Conservation (phyloP, 2,888 invertebrate genomes). For the Neoitamus cyanurus region DNA sequence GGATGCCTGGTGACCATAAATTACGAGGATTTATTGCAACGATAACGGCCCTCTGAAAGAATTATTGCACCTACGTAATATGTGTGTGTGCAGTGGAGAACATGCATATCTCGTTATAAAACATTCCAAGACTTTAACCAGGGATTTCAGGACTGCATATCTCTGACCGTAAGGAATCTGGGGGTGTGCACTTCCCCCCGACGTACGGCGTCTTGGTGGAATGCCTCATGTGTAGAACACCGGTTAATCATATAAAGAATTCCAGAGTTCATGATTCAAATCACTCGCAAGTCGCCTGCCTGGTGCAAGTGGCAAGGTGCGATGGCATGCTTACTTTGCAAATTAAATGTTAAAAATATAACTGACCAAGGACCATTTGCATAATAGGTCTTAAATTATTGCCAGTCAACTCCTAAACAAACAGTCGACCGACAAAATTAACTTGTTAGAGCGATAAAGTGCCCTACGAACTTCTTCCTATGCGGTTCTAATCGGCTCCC, state of each 20-base stretch:
- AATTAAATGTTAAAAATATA: neutral
- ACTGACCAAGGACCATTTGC: neutral
- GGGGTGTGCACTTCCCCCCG: neutral
- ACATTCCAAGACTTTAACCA: constrained; percentile 9
- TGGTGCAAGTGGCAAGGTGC: neutral
- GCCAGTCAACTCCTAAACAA: neutral
- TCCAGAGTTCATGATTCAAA: neutral
- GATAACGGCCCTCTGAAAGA: constrained; percentile 22
- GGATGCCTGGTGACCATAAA: constrained; percentile 20
- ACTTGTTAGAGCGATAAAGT: neutral
- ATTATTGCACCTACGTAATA: constrained; percentile 39
- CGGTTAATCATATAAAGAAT: neutral
- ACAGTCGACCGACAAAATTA: neutral
- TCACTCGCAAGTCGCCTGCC: neutral
- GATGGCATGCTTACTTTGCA: neutral
- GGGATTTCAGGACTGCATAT: neutral
- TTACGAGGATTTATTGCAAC: constrained; percentile 31
- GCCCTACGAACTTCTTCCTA: neutral
- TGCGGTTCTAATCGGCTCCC: neutral
- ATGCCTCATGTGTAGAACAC: neutral
- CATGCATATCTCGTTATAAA: constrained; percentile 34
- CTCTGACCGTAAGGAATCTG: neutral
- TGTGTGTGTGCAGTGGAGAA: constrained; percentile 3
- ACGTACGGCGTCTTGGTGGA: neutral
- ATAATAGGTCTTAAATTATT: neutral